phyloP scores from a whole-genome alignment of 1,140 invertebrate species.

The Leguminivora glycinivorella region DNA sequence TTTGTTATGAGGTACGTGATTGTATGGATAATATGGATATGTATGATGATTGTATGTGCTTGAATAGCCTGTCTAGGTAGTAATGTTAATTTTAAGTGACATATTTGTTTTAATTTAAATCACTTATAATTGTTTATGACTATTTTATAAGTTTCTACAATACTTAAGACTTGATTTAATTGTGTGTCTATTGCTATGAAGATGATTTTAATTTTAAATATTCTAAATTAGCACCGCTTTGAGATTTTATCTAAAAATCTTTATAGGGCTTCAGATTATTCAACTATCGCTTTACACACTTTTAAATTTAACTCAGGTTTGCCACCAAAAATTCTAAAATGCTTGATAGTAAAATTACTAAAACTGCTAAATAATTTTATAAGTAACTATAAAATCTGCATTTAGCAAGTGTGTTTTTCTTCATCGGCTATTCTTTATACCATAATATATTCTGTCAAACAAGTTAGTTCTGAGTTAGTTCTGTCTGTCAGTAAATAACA shows the following conservation, averaged over 20 bases:
- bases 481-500: too few relatives aligned
- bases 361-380: neutral
- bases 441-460: neutral
- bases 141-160: neutral
- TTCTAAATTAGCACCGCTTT: neutral
- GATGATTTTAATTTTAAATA: neutral
- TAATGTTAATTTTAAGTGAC: conserved; percentile 31
- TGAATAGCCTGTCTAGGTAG: conserved; percentile 11
- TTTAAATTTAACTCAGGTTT: neutral
- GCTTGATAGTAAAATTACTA: neutral
- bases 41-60: conserved; percentile 18
- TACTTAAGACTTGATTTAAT: conserved; percentile 7
- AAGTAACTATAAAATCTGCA: neutral
- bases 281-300: neutral
- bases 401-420: neutral
- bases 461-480: too few relatives aligned
- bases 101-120: conserved; percentile 40
- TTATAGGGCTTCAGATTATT: neutral
- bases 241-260: neutral
- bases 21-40: conserved; percentile 2
- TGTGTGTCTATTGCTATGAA: neutral
- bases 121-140: conserved; percentile 29
- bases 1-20: conserved; percentile 23
- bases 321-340: neutral
- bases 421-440: neutral